phyloP scores from a whole-genome alignment of 2,113 vertebrate genomes.

The Oxyura jamaicensis region DNA sequence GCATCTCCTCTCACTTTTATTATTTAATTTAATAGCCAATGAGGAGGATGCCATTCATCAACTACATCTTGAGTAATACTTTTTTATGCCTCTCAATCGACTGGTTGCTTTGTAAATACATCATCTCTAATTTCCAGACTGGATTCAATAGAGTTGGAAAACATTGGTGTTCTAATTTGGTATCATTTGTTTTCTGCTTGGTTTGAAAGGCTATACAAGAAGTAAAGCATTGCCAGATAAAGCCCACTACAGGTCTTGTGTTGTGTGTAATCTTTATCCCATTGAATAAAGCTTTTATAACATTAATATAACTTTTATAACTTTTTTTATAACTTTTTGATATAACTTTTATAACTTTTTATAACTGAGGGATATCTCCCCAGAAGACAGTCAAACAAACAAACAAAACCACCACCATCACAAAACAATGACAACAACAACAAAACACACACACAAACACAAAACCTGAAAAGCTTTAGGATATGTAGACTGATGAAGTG shows the following conservation, averaged over 20 bases:
- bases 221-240: not conserved
- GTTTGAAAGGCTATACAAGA: not conserved
- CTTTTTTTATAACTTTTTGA: too few species aligned
- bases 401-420: too few species aligned
- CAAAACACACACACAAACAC: not conserved
- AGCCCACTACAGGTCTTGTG: not conserved
- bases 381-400: too few species aligned
- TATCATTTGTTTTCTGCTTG: not conserved
- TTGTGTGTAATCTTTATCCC: not conserved
- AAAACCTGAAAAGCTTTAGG: not conserved
- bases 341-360: too few species aligned
- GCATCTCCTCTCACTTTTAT: not conserved
- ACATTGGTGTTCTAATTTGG: not conserved
- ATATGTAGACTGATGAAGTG: not conserved
- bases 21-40: not conserved
- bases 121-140: not conserved
- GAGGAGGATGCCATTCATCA: not conserved
- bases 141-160: not conserved
- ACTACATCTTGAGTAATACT: not conserved
- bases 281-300: constrained; percentile 23
- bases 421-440: not conserved
- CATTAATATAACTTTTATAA: too few species aligned
- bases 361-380: not conserved
- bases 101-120: not conserved
- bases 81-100: not conserved